Evolutionary conservation across 2,888 invertebrate species (phyloP), one percentile per base, ranked within the genome.

Genomic region (Scaptomyza caliginosa): DNA sequence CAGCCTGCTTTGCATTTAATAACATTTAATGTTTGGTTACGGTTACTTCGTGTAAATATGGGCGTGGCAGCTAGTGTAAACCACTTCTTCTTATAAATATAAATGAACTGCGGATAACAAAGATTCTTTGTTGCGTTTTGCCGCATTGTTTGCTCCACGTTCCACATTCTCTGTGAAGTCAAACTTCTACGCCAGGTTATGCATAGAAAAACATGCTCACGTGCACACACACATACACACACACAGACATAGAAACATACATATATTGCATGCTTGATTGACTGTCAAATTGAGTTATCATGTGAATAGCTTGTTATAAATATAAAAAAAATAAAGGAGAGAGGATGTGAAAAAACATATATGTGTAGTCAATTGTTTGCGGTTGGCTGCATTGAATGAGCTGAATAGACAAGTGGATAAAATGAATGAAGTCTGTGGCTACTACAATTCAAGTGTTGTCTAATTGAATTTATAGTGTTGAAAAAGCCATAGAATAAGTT

Each of bases 1-100:
- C 2, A 3, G 36, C 50, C 74, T 80, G 50, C 51, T 81, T 74
- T 81, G 82, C 85, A 84, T 86, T 86, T 86, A 80, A 86, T 81
- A 80, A 84, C 84, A 70, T 74, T 77, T 67, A 70, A 67, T 84
- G 65, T 84, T 86, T 80, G 85, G 55, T 70, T 63, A 70, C 54
- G 74, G 58, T 54, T 82, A 21, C 48, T 16, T 19, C 30, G 13
- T 10, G 13, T 23, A 10, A 17, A 26, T 10, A 2, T 40, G 40
- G 48, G 66, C 39, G 51, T 56, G 49, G 39, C 19, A 51, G 30
- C 13, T 26, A 38, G 16, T n/a, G 21, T 43, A 42, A 23, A 4
- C 49, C 17, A 28, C 51, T 39, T 64, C 70, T 67, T 66, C 70
- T 67, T 86, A 86, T 80, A 80, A 80, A 80, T 80, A 81, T 81